Evolutionary conservation across 2,797 vertebrate genomes (phyloP), one percentile per base, ranked within the genome.

Genomic region (Epinephelus malabaricus): DNA sequence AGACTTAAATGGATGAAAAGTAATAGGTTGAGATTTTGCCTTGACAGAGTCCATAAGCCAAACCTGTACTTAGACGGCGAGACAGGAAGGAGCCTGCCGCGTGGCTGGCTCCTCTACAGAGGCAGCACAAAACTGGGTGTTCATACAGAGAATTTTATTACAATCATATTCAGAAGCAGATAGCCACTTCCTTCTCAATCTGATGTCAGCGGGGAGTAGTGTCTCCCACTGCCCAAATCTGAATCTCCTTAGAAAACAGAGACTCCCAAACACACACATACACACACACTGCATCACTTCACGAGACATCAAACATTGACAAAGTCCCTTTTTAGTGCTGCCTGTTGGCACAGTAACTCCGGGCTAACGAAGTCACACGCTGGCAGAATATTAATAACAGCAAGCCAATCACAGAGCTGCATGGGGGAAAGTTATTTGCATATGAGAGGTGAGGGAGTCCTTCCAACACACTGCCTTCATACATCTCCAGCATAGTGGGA

Each of bases 281-380:
- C 60, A 79, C 82, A 91, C 58, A 90, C 91, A 91, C 92, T 79
- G 86, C 87, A 90, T 90, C 90, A 91, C 89, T 92, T 94, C 90
- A 92, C 83, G 53, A 93, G 89, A 93, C 92, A 94, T 94, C 94
- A 95, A 95, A 96, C 94, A 96, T 93, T 95, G 94, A 97, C 95
- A 97, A 96, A 96, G 96, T 94, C 94, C 87, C 95, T 95, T 96
- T 97, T 96, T 95, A 96, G 92, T 94, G 91, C 90, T 94, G 93
- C 78, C 92, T 94, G 92, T 95, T 95, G 96, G 95, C 95, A 96
- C 94, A 95, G 95, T 94, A 95, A 93, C 88, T 88, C 82, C 78
- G 65, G 93, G 93, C 94, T 95, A 95, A 95, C 92, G 90, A 94
- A 95, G 94, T 94, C 94, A 93, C 85, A 95, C 92, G 87, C 92